Percentiles rank a stretch among this genome's conserved stretches.
Evolutionary conservation across 1,140 invertebrate genomes (phyloP).

Genomic region (Drosophila serrata): DNA sequence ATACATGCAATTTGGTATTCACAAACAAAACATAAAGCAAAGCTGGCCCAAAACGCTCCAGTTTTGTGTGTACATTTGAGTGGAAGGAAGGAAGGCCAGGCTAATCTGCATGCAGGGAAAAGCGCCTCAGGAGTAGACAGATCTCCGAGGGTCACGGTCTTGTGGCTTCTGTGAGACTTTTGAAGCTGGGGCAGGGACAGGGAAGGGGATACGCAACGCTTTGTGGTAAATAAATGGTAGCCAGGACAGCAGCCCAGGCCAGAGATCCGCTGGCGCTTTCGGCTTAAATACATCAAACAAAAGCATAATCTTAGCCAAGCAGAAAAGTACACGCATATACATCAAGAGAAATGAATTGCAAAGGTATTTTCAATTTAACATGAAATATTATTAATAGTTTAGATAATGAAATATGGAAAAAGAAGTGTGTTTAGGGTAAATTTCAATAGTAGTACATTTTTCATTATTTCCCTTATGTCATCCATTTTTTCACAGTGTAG

Average conservation of each 20-base stretch:
- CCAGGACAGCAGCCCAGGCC: conserved; percentile 39
- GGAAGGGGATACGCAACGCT: conserved; percentile 27
- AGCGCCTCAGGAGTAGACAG: conserved; percentile 15
- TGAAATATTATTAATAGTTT: too few species aligned
- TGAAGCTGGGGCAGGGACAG: background rate
- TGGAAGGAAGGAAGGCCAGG: conserved; percentile 32
- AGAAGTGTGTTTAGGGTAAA: too few species aligned
- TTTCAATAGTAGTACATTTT: too few species aligned
- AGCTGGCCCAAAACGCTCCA: conserved; percentile 36
- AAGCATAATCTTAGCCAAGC: conserved; percentile 73
- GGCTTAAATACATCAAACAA: conserved; percentile 80
- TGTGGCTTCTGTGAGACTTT: conserved; percentile 4
- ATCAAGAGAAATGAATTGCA: background rate
- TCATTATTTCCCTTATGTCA: too few species aligned
- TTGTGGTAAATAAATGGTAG: conserved; percentile 59
- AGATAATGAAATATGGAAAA: background rate
- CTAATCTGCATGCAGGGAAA: conserved; percentile 59
- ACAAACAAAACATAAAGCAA: conserved; percentile 59
- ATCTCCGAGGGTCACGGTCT: conserved; percentile 31
- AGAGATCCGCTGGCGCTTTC: conserved; percentile 52
- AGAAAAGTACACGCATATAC: conserved; percentile 73
- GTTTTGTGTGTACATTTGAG: conserved; percentile 47
- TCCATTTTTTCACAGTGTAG: conserved; percentile 3
- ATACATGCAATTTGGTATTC: conserved; percentile 73
- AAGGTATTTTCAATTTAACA: too few species aligned